Base-by-base conservation (phyloP, 1,140 invertebrate genomes). In the Tetragonula clypearis region DNA sequence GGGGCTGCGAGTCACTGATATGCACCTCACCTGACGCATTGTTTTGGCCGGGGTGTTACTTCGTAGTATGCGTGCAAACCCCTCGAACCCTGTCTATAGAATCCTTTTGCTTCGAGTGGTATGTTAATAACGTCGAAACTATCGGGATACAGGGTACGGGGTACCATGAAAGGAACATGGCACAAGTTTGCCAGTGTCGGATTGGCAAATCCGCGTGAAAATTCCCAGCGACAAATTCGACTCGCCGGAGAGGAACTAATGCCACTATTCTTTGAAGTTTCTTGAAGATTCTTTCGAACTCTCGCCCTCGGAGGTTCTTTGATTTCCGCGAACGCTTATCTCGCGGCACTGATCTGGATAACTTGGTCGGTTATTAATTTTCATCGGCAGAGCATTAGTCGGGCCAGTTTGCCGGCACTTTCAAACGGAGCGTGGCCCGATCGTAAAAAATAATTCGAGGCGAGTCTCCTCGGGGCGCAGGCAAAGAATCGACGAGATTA, bases 401-500 rank as follows among this genome's bases (percentile, higher is more conserved):
- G 62, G n/a, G 35, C 5, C 1, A 35, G 82, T 71, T 58, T n/a
- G 19, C 41, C 26, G 0, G 53, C 19, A 41, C 9, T 66, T 66
- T 14, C 3, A 66, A 35, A 30, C 19, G 41, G 41, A 49, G 41
- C 41, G 21, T 6, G 11, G 14, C 11, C 17, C 66, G 60, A 30
- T 55, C 77, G 49, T 68, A 17, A 30, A 79, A 66, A 79, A 79
- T 53, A 76, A 76, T 76, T 35, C 56, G 14, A 60, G 21, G 15
- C 15, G 60, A 74, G 35, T 66, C 55, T 49, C 30, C 49, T 62
- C 14, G 21, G 35, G 65, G 41, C 72, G 26, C 2, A 2, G 53
- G 9, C 30, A 56, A 75, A 62, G 72, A 85, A 85, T 62, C 84
- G 71, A 76, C 23, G 71, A 77, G 26, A 66, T 26, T 66, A 69